Base-by-base conservation (phyloP, 2,113 vertebrate species). In the Apodemus speciosus region DNA sequence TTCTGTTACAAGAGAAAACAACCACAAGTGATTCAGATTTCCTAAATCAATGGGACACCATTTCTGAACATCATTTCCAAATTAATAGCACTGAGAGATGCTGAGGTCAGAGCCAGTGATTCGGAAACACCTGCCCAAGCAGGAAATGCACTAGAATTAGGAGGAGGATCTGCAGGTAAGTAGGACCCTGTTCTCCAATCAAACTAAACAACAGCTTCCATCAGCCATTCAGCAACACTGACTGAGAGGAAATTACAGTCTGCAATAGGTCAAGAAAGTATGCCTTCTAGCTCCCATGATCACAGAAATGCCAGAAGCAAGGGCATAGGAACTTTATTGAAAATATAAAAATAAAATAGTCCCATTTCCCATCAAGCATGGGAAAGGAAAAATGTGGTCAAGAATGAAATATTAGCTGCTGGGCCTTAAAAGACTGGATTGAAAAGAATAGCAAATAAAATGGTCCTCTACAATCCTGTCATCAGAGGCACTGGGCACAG, bases 1-100 rank as follows among this genome's bases (percentile, higher is more conserved):
- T 95, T 93, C 75, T 89, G 11, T 85, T 75, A 80, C 32, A 80
- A 95, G 21, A 46, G 49, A 43, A 56, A 95, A 92, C 90, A 87
- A 64, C 51, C 0, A 0, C 40, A 38, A 35, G 30, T 95, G 80
- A 95, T 5, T 85, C 88, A 96, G 97, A 97, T 84, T 86, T 40
- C 92, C 83, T 89, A 91, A 95, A 93, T 9, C 64, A 35, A 96
- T 46, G 35, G 88, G 68, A 83, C 43, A 49, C 0, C 0, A 5
- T 46, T 97, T 94, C 86, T 84, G 51, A 89, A 89, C 83, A 95
- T 53, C 95, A 53, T 0, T 89, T 87, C 51, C 25, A 51, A 46
- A 49, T 2, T 58, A 62, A 94, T 2, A 30, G 8, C 91, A 88
- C 21, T 68, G 75, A 85, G 60, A 91, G 81, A 25, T 86, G 38